Base-by-base conservation (phyloP, 2,797 vertebrate genomes). In the Enteromius thamalakanensis region DNA sequence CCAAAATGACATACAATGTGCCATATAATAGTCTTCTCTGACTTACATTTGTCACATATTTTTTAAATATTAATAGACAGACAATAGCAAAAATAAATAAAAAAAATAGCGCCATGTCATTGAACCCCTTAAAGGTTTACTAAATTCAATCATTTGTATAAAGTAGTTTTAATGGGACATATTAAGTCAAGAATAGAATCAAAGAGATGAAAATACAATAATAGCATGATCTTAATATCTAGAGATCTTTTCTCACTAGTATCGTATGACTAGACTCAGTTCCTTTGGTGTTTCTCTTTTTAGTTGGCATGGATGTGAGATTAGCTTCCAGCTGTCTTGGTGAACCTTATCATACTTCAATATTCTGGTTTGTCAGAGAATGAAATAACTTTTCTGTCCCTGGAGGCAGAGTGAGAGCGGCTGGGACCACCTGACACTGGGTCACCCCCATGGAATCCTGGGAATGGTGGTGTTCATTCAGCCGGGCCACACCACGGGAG, bases 371-470 rank as follows among this genome's bases (percentile, higher is more conserved):
- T 93, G 92, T 90, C 12, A 86, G 87, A 88, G 88, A 91, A 91
- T 79, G 74, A 90, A 91, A 89, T 94, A 91, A 93, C 89, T 89
- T 93, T 93, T 92, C 90, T 72, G 21, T 90, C 90, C 87, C 37
- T 11, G 85, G 80, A 89, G 87, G 82, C 79, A 79, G 80, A 88
- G 88, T 81, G 86, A 84, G 84, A 91, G 86, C 34, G 86, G 75
- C 91, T 87, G 85, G 79, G 89, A 92, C 87, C 91, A 93, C 90
- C 92, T 91, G 93, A 95, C 90, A 94, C 91, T 89, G 49, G 89
- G 93, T 94, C 91, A 87, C 62, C 86, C 76, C 72, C 1, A 64
- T 80, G 93, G 92, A 95, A 95, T 95, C 91, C 82, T 75, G 90
- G 87, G 90, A 92, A 94, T 91, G 90, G 87, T 42, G 89, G 91